A percentile compares a stretch with the other conserved stretches of the same genome.
Conservation (phyloP, 2,797 vertebrate genomes). For the Sebastes miniatus region DNA sequence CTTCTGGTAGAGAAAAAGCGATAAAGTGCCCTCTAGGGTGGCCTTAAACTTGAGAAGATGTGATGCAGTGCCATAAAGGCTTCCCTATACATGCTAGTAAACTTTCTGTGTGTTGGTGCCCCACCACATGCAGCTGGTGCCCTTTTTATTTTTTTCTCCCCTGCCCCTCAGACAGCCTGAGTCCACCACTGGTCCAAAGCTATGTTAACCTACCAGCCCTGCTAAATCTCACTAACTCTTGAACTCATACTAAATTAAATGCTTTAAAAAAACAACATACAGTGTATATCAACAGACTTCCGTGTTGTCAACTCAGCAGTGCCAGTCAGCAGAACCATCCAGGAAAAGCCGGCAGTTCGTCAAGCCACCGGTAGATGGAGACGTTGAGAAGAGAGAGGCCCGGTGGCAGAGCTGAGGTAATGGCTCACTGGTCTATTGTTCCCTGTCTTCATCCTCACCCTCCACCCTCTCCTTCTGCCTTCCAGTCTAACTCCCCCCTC, state of each 20-base stretch:
- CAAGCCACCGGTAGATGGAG: slow-evolving; percentile 62
- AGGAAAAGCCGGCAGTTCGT: background rate
- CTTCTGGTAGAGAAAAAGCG: no score
- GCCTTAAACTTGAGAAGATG: no score
- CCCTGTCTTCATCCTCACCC: slow-evolving; percentile 57
- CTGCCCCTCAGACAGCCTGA: no score
- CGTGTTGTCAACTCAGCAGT: slow-evolving; percentile 62
- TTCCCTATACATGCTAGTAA: no score
- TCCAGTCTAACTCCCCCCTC: slow-evolving; percentile 57
- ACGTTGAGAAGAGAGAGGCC: slow-evolving; percentile 47
- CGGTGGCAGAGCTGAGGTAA: slow-evolving; percentile 62
- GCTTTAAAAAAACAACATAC: background rate
- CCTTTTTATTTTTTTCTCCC: no score
- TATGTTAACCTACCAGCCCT: background rate
- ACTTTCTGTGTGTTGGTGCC: fast-evolving
- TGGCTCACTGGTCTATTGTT: slow-evolving; percentile 74
- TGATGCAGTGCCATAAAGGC: no score
- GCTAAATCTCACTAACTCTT: background rate
- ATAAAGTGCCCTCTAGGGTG: no score
- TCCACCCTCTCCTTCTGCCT: slow-evolving; percentile 64
- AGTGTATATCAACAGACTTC: slow-evolving; percentile 18
- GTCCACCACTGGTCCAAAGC: no score
- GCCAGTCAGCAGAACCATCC: slow-evolving; percentile 51
- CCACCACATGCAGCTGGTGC: no score
- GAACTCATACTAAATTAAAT: background rate